These are phyloP conservation scores for Dilophus febrilis DNA, from an alignment of 2,888 invertebrate genomes.

Conservation along the genomic window DNA sequence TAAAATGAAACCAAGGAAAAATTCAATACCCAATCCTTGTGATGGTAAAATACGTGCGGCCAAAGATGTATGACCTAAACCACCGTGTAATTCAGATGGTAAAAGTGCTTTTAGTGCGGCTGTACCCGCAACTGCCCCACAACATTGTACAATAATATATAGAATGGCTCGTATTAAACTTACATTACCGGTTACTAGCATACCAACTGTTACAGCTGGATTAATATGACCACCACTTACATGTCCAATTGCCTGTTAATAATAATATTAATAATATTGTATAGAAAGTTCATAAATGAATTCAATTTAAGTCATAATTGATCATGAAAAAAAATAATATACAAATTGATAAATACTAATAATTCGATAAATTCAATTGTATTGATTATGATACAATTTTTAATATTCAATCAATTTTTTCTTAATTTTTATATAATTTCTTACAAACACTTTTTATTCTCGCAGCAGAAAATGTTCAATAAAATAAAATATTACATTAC, in stretches of 20 bases:
- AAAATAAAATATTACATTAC: no score
- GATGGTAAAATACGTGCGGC: slow-evolving; percentile 42
- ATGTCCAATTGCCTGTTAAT: slow-evolving; percentile 59
- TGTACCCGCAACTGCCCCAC: slow-evolving; percentile 67
- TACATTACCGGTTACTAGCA: slow-evolving; percentile 63
- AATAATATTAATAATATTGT: background rate
- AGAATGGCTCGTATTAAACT: slow-evolving; percentile 54
- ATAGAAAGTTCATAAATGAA: no score
- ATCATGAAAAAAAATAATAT: background rate
- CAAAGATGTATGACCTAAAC: slow-evolving; percentile 52
- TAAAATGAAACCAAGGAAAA: slow-evolving; percentile 76
- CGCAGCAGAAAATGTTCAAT: no score
- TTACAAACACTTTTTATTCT: no score
- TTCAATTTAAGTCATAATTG: background rate
- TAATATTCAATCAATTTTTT: no score
- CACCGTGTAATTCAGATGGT: slow-evolving; percentile 39
- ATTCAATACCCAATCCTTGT: slow-evolving; percentile 80
- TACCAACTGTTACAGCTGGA: slow-evolving; percentile 75
- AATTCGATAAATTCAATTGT: background rate
- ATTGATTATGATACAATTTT: background rate
- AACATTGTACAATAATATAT: slow-evolving; percentile 67
- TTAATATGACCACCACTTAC: slow-evolving; percentile 84
- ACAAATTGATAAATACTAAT: background rate
- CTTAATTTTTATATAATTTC: no score
- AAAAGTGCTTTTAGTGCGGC: slow-evolving; percentile 51